phyloP scores from a whole-genome alignment of 2,113 vertebrate species.

The Cyprinodon variegatus region DNA sequence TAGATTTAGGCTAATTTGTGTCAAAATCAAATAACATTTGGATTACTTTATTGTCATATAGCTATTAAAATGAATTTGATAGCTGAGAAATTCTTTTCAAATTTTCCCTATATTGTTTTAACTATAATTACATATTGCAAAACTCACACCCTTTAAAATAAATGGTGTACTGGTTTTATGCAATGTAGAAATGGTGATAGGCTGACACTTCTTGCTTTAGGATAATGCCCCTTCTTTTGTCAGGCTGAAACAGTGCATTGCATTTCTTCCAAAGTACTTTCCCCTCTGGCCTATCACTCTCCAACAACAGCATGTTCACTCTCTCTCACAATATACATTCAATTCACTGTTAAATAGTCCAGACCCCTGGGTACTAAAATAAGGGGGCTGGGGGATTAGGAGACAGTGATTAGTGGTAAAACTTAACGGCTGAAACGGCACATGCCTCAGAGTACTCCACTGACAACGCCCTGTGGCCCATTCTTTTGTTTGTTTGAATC shows the following conservation, averaged over 20 bases:
- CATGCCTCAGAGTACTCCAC: slow-evolving; percentile 48
- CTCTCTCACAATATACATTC: background rate
- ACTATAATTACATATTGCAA: background rate
- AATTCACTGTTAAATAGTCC: slow-evolving; percentile 1
- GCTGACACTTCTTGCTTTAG: background rate
- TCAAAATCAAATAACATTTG: background rate
- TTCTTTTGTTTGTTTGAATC: slow-evolving; percentile 48
- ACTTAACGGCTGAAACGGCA: slow-evolving; percentile 50
- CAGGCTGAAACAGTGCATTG: background rate
- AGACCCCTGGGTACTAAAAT: slow-evolving; percentile 1
- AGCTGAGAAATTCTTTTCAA: background rate
- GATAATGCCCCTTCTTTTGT: background rate
- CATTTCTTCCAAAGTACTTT: background rate
- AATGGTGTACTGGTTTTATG: background rate
- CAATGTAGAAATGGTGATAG: background rate
- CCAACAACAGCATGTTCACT: background rate
- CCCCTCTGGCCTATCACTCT: background rate
- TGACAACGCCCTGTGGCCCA: slow-evolving; percentile 46
- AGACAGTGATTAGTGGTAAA: slow-evolving; percentile 41
- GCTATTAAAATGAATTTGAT: background rate
- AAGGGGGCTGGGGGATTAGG: background rate
- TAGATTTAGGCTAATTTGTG: background rate
- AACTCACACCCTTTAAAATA: background rate
- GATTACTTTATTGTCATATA: background rate
- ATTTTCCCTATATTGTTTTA: background rate